Evolutionary conservation across 2,888 invertebrate genomes (phyloP).

Genomic region (Hipparchia semele): DNA sequence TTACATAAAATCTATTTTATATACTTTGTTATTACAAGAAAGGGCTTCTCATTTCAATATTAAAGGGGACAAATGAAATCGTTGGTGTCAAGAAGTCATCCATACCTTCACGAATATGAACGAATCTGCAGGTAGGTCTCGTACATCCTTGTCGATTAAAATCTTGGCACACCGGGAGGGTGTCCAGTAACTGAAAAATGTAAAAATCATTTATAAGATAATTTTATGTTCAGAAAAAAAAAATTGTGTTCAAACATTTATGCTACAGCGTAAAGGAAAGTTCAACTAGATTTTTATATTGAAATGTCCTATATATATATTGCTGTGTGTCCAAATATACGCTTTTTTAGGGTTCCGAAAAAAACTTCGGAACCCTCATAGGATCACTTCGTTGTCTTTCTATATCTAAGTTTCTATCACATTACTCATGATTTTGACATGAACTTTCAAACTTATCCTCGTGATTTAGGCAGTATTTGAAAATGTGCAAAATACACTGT

Average conservation of each 20-base stretch:
- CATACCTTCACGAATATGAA: conserved; percentile 98
- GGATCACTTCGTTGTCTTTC: too few species aligned
- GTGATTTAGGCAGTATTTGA: too few species aligned
- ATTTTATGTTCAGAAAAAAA: conserved; percentile 40
- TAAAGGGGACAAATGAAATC: conserved; percentile 1
- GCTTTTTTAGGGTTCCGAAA: too few species aligned
- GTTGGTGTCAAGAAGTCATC: neutral
- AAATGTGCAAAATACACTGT: too few species aligned
- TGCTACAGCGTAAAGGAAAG: conserved; percentile 23
- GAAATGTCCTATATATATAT: neutral
- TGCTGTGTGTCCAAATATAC: too few species aligned
- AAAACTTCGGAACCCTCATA: too few species aligned
- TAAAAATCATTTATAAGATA: conserved; percentile 63
- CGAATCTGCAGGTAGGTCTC: conserved; percentile 98
- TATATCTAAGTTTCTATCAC: too few species aligned
- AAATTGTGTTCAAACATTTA: conserved; percentile 55
- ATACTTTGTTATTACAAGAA: conserved; percentile 7
- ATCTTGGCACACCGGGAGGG: conserved; percentile 99
- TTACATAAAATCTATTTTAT: conserved; percentile 9
- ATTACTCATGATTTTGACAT: too few species aligned
- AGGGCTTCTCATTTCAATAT: neutral
- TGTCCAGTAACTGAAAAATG: conserved; percentile 98
- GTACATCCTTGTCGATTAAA: conserved; percentile 99
- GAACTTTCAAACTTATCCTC: too few species aligned
- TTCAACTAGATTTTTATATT: neutral